Evolutionary conservation across 1,140 invertebrate genomes (phyloP).

Genomic region (Magallana angulata): DNA sequence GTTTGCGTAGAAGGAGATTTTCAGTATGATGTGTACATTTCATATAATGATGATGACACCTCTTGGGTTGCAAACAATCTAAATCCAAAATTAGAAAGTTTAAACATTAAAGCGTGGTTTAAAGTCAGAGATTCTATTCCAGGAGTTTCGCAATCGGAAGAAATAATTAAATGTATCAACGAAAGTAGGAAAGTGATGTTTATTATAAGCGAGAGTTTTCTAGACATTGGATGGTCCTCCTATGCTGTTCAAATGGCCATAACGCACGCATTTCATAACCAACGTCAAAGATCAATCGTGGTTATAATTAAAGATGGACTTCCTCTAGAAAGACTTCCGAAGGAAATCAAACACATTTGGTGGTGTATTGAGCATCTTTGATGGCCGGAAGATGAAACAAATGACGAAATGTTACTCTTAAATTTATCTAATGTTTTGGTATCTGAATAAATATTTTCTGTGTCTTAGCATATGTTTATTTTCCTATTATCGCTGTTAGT

Average conservation of each 20-base stretch:
- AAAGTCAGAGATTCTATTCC: background rate
- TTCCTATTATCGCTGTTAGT: too few species aligned
- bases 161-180: background rate
- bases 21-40: background rate
- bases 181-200: conserved; percentile 4
- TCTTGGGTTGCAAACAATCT: background rate
- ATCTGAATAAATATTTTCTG: too few species aligned
- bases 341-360: background rate
- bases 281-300: background rate
- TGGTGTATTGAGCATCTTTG: background rate
- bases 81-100: background rate
- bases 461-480: too few species aligned
- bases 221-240: background rate
- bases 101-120: background rate
- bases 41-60: background rate
- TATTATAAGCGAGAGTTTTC: background rate
- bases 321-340: background rate
- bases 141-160: background rate
- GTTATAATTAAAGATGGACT: background rate
- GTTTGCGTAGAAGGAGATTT: background rate
- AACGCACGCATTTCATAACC: background rate
- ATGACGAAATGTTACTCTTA: background rate
- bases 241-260: background rate
- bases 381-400: background rate
- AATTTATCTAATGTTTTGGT: background rate